Evolutionary conservation across 2,888 invertebrate genomes (phyloP), one percentile per base, ranked within the genome.

Genomic region (Liopterus haemorrhoidalis): DNA sequence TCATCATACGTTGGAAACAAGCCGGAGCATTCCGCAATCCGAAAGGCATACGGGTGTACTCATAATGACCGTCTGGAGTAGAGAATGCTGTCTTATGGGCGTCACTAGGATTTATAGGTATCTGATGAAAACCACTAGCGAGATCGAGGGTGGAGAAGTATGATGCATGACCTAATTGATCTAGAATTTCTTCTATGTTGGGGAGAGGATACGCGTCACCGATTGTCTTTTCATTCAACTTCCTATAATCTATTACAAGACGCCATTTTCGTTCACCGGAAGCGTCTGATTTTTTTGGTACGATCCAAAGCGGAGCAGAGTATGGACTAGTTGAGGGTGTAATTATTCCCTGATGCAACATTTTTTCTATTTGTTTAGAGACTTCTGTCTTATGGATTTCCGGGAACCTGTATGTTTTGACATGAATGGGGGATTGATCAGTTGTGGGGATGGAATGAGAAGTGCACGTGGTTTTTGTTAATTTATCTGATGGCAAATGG

Each of bases 161-260:
- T 41, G 55, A 25, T 3, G 48, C 22, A 9, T 48, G 41, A 11
- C 51, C 54, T 35, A 57, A 27, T 30, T 52, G 47, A 31, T 54
- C 51, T 20, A 57, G 16, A 27, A 55, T 54, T 22, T 56, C 54
- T 6, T 37, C 41, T 4, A 59, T 56, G 28, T 54, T 55, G 2
- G 57, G 57, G 5, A 59, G 25, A 8, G 56, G 55, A 30, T 52
- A 55, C 9, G 15, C 16, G 41, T 64, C 63, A 1, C 51, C 57
- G 2, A 60, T 48, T 1, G 62, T 63, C 24, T 48, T 51, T 14
- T 61, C 56, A 44, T 65, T 65, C 38, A 64, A 41, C 49, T 59
- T 57, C 9, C 63, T 40, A 44, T 60, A 66, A 41, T 66, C 63
- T 2, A 63, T 56, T 5, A 66, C 65, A 15, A 66, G 48, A 19